These are phyloP conservation scores for Chaetodon auriga DNA, from an alignment of 2,113 vertebrate species.

Conservation along the genomic window DNA sequence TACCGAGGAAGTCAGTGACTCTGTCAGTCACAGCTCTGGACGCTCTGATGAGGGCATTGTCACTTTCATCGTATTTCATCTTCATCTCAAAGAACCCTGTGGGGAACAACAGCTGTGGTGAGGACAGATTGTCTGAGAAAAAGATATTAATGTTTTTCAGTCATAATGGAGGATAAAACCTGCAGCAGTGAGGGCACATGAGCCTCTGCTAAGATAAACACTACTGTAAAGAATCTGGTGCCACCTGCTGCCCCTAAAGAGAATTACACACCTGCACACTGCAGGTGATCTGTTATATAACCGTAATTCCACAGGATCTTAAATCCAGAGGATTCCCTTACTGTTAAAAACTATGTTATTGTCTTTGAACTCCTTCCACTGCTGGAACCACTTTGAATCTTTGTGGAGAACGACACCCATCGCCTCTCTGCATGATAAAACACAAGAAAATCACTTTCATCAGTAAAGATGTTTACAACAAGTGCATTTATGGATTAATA, in stretches of 20 bases:
- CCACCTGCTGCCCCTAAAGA: slow-evolving; percentile 67
- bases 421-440: slow-evolving; percentile 86
- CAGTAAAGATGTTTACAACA: slow-evolving; percentile 5
- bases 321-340: slow-evolving; percentile 79
- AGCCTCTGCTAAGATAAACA: background rate
- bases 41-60: slow-evolving; percentile 91
- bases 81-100: slow-evolving; percentile 98
- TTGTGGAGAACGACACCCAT: slow-evolving; percentile 95
- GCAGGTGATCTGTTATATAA: background rate
- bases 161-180: background rate
- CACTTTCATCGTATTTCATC: slow-evolving; percentile 97
- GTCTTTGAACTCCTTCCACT: slow-evolving; percentile 99
- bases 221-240: slow-evolving; percentile 30
- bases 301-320: background rate
- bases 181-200: background rate
- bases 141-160: background rate
- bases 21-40: slow-evolving; percentile 93
- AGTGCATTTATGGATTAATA: background rate
- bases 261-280: background rate
- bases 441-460: background rate
- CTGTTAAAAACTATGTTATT: slow-evolving; percentile 96
- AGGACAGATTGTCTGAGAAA: background rate
- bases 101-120: background rate
- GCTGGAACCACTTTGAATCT: slow-evolving; percentile 97
- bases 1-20: slow-evolving; percentile 92